A percentile compares a stretch with the other conserved stretches of the same genome.
Evolutionary conservation across 2,888 invertebrate species (phyloP).

Genomic region (Vannuccia rotundouncinata): DNA sequence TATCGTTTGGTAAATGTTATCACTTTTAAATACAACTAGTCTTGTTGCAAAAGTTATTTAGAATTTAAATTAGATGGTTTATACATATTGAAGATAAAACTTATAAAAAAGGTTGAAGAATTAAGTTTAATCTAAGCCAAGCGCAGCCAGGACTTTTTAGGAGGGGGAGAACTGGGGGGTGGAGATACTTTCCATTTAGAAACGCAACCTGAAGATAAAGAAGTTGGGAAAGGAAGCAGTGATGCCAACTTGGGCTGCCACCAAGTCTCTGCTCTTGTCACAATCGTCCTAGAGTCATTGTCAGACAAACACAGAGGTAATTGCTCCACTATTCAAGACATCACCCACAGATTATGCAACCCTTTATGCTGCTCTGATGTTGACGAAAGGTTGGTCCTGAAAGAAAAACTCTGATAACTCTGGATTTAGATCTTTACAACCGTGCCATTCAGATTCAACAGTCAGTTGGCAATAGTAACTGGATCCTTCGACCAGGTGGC

Average conservation of each 20-base stretch:
- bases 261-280: conserved; percentile 32
- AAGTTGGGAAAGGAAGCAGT: conserved; percentile 27
- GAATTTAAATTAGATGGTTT: not conserved
- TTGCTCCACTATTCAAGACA: conserved; percentile 36
- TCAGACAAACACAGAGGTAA: conserved; percentile 36
- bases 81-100: not conserved
- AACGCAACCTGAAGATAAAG: not conserved
- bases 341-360: conserved; percentile 38
- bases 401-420: too few species aligned
- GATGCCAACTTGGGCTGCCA: conserved; percentile 30
- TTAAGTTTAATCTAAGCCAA: too few species aligned
- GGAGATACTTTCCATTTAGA: not conserved
- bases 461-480: conserved; percentile 38
- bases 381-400: too few species aligned
- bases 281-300: not conserved
- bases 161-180: too few species aligned
- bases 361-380: conserved; percentile 34
- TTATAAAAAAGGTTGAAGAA: too few species aligned
- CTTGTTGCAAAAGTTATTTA: not conserved
- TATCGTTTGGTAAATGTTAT: not conserved
- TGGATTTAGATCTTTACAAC: not conserved
- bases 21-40: not conserved
- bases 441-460: conserved; percentile 5
- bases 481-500: conserved; percentile 29
- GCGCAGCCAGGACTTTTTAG: too few species aligned